Base-by-base conservation (phyloP, 1,140 invertebrate genomes). In the Whitmania pigra region DNA sequence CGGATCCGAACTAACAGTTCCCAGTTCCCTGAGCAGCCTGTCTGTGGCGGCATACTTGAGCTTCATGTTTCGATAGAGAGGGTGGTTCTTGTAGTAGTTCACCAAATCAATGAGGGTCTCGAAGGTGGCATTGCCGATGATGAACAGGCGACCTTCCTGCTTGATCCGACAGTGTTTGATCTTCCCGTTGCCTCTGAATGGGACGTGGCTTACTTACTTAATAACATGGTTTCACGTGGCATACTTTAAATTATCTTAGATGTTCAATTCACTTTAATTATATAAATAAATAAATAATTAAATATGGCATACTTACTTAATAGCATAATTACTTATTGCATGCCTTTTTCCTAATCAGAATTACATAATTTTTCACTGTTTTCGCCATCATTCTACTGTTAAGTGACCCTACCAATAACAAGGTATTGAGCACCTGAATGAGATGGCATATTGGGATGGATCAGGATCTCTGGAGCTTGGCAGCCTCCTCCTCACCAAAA, bases 81-180 rank as follows among this genome's bases (percentile, higher is more conserved):
- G 90, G 84, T 92, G 87, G 71, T 88, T 88, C 81, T 94, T 90
- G 79, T 95, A 97, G 79, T 94, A 93, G 72, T 86, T 87, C 1
- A 98, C 89, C 73, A 98, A 84, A 74, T 95, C 92, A 0, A 94
- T 89, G n/a, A 97, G 83, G 77, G 89, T 94, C 82, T 97, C 93
- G 84, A 96, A 97, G 78, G 91, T 89, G 55, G 90, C 89, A 2
- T 87, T 89, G 17, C 93, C 93, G 76, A 97, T 92, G 0, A 88
- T 89, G 79, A 92, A 97, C 0, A 95, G 79, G 0, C 93, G 85
- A 5, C 92, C 93, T 79, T 97, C 94, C 57, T 90, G 84, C 80
- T 91, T 91, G 36, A 97, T 92, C 69, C 91, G 86, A 82, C 94
- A 97, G 79, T 97, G 94, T 79, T 96, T 97, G 71, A 97, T 94